Evolutionary conservation across 2,113 vertebrate species (phyloP).

Genomic region (Pollachius pollachius): DNA sequence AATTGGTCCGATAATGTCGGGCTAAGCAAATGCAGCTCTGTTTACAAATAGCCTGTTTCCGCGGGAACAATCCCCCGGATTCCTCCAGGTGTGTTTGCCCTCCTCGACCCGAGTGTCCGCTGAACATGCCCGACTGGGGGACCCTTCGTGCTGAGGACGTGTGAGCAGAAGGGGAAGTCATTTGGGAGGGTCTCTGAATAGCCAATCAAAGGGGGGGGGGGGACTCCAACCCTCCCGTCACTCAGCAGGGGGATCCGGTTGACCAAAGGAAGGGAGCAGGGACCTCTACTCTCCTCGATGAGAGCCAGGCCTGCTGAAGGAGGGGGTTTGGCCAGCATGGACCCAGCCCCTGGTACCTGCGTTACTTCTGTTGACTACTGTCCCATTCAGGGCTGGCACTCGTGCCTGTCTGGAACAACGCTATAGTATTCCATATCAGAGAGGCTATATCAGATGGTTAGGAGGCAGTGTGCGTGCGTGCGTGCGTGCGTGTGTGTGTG

Average conservation of each 20-base stretch:
- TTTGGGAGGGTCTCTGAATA: slow-evolving; percentile 20
- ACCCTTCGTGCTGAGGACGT: slow-evolving; percentile 4
- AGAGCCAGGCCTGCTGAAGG: slow-evolving; percentile 66
- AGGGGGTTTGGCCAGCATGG: slow-evolving; percentile 42
- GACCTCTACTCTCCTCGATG: slow-evolving; percentile 44
- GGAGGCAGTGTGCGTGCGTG: no score
- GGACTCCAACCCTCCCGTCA: slow-evolving; percentile 50
- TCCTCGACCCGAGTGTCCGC: neutral
- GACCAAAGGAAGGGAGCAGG: slow-evolving; percentile 55
- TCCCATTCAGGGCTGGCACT: no score
- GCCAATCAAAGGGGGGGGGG: slow-evolving; percentile 12
- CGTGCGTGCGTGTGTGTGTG: no score
- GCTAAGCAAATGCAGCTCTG: no score
- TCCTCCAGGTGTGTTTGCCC: neutral
- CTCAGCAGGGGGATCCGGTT: slow-evolving; percentile 69
- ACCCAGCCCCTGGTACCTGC: no score
- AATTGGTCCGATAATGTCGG: no score
- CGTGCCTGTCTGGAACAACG: no score
- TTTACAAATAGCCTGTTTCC: no score
- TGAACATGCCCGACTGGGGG: neutral
- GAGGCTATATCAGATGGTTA: no score
- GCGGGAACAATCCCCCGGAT: neutral
- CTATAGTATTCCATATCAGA: no score
- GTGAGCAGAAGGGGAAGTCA: slow-evolving; percentile 31
- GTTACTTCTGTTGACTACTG: no score